phyloP scores from a whole-genome alignment of 2,888 invertebrate genomes.

The Orchesellides sinensis region DNA sequence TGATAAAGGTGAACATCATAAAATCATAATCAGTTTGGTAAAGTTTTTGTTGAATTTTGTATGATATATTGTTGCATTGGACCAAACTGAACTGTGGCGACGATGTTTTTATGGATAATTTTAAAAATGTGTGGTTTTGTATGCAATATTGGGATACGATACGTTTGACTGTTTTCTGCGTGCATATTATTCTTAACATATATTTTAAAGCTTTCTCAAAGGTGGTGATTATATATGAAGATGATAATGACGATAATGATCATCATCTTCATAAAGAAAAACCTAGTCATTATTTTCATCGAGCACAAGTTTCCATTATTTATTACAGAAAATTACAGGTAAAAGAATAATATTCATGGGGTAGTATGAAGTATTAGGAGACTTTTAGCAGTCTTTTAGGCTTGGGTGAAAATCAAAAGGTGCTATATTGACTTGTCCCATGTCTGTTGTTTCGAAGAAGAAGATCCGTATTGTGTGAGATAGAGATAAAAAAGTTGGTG shows the following conservation, averaged over 20 bases:
- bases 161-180: not conserved
- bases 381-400: not conserved
- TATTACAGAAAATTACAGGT: conserved; percentile 69
- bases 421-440: not conserved
- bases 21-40: too few relatives aligned
- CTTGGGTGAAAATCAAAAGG: not conserved
- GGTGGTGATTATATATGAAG: conserved; percentile 33
- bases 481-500: not conserved
- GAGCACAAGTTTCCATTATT: conserved; percentile 56
- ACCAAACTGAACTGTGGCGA: not conserved
- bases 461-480: not conserved
- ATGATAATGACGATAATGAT: conserved; percentile 38
- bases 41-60: too few relatives aligned
- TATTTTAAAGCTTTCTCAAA: not conserved
- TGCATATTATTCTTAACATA: not conserved
- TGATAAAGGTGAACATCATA: too few relatives aligned
- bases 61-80: not conserved
- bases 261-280: conserved; percentile 6
- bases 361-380: not conserved
- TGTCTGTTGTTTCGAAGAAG: not conserved
- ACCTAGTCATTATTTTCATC: conserved; percentile 15
- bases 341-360: not conserved
- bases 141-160: too few relatives aligned
- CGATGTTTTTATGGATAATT: too few relatives aligned
- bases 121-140: too few relatives aligned